Evolutionary conservation across 2,888 invertebrate species (phyloP), one percentile per base, ranked within the genome.

Genomic region (Caenorhabditis sinica): DNA sequence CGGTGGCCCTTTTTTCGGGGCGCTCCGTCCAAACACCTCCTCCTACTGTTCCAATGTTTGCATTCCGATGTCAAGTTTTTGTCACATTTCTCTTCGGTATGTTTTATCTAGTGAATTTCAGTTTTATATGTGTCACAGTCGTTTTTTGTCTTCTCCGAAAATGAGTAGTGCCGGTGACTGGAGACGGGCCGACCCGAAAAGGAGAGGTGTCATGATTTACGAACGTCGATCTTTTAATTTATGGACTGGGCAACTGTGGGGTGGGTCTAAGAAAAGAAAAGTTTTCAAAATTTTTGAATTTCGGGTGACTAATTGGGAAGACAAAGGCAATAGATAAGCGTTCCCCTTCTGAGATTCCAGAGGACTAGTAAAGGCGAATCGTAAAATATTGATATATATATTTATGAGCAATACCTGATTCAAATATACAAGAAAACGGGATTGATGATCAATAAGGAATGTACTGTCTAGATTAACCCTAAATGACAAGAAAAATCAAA

Each of bases 1-100:
- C 13, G 53, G 25, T 51, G 40, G 40, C 33, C 61, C 68, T 68
- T 74, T 63, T 61, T 73, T 43, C 53, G 45, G 33, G 36, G 11
- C 9, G 40, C 33, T 4, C 33, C 33, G 4, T 36, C 33, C 33
- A 36, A 36, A 9, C 33, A 28, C 36, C 58, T 66, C 58, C 30
- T 76, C 36, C 58, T 66, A 68, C 30, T 76, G 73, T 71, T 73
- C 68, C 65, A 83, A 79, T 79, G 83, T 83, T 83, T 74, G 79
- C 83, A 83, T 83, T 83, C 83, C 83, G 45, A 79, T 75, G 74
- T 56, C 79, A 58, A 43, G 36, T 77, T 83, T 74, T 79, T 79
- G 71, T 40, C 77, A 60, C 20, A 28, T 56, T 56, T 23, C 13
- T 43, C 40, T 53, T n/a, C 9, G 40, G 56, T 74, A 33, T 20